These are phyloP conservation scores for Rhineura floridana DNA, from an alignment of 2,113 vertebrate genomes.

Conservation along the genomic window DNA sequence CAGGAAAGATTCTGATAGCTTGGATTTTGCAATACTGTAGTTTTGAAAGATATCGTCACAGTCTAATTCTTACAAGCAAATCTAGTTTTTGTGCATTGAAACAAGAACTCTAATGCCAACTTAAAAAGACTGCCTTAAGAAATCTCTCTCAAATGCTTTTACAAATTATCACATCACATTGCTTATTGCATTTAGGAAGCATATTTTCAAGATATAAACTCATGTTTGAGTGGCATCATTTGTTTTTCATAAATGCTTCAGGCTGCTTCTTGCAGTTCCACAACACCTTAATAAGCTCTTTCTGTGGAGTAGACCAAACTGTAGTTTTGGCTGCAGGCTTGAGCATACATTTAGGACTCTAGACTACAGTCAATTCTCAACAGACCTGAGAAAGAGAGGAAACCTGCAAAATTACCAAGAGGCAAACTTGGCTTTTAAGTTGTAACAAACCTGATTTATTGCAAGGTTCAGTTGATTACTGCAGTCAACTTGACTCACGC, in stretches of 20 bases:
- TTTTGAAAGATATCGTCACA: background rate
- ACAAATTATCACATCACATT: background rate
- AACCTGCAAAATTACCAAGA: slow-evolving; percentile 19
- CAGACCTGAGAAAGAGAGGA: background rate
- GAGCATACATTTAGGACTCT: slow-evolving; percentile 14
- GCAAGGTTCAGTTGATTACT: background rate
- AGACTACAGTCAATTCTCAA: slow-evolving; percentile 2
- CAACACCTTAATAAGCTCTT: slow-evolving; percentile 11
- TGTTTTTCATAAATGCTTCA: slow-evolving; percentile 29
- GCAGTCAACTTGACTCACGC: background rate
- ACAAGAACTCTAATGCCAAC: slow-evolving; percentile 10
- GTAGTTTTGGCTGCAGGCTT: slow-evolving; percentile 15
- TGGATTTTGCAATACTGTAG: background rate
- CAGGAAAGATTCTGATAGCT: background rate
- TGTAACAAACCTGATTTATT: slow-evolving; percentile 8
- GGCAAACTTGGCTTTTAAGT: slow-evolving; percentile 24
- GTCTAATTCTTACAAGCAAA: background rate
- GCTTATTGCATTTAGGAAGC: background rate
- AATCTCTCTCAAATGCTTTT: slow-evolving; percentile 5
- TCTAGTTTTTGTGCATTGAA: background rate
- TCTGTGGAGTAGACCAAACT: background rate
- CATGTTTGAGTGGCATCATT: slow-evolving; percentile 12
- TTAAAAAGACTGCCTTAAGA: slow-evolving; percentile 12
- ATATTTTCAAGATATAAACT: slow-evolving; percentile 3
- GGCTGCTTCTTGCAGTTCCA: slow-evolving; percentile 4